Percentiles rank a stretch among this genome's conserved stretches.
These are phyloP conservation scores for Acanthacorydalis orientalis DNA, from an alignment of 2,888 invertebrate species.

Conservation along the genomic window DNA sequence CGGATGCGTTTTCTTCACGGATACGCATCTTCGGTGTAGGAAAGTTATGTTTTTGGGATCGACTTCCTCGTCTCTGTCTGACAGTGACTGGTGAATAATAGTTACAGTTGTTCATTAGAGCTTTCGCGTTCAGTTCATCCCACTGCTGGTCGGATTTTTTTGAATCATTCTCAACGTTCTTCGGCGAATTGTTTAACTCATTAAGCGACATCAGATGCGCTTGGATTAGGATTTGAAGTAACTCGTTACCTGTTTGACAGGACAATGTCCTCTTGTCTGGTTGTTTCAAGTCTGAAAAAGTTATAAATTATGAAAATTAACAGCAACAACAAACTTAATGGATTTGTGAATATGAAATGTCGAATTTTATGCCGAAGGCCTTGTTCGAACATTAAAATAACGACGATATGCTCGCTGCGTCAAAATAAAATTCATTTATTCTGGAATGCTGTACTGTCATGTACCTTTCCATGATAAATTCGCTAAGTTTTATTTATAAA, in stretches of 20 bases:
- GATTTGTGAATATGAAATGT: no score
- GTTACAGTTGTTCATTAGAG: conserved; percentile 9
- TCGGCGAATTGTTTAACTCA: not conserved
- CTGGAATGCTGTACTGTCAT: no score
- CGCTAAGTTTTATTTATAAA: no score
- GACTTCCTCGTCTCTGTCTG: not conserved
- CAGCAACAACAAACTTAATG: no score
- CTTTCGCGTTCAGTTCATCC: conserved; percentile 14
- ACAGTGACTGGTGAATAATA: not conserved
- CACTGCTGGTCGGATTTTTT: conserved; percentile 8
- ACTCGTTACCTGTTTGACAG: conserved; percentile 26
- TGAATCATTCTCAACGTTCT: not conserved
- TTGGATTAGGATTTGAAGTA: conserved; percentile 21
- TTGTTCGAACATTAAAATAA: no score
- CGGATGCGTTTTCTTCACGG: conserved; percentile 10
- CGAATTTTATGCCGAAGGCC: no score
- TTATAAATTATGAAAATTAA: no score
- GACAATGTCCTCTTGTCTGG: conserved; percentile 23
- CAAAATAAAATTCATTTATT: no score
- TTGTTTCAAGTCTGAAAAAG: conserved; percentile 5
- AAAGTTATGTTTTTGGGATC: not conserved
- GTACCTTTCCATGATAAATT: no score
- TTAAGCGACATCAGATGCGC: conserved; percentile 9
- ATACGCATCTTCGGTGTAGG: conserved; percentile 7
- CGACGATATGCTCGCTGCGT: no score